Evolutionary conservation across 2,797 vertebrate genomes (phyloP), one percentile per base, ranked within the genome.

Genomic region (Microchirus variegatus): DNA sequence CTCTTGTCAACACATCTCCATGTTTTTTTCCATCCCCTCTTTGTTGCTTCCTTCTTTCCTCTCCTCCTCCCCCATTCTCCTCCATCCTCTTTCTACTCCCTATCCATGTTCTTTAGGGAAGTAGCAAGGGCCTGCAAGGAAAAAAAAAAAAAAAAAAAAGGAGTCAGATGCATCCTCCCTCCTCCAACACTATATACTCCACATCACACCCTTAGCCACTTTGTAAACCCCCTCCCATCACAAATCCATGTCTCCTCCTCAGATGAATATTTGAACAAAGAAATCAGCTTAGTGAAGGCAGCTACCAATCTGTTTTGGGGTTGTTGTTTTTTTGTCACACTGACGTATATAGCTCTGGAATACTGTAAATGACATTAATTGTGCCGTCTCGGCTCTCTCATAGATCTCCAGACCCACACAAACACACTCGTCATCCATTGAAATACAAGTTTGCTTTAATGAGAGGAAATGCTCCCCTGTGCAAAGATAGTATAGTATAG

Each of bases 251-350:
- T 70, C 60, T 64, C 59, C 53, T 76, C 61, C 64, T 77, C 59
- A 55, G 73, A 66, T 83, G 78, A 87, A 85, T 77, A 77, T 85
- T 60, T 79, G 50, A 86, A 85, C 81, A 86, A 84, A 83, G 77
- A 84, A 80, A 70, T 58, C 53, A 64, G 62, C 61, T 63, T 78
- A 61, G 46, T 44, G 37, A 70, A 74, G 72, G 65, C 68, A 77
- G 63, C 57, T 50, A 47, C 69, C 2, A 2, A 48, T 59, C 64
- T 8, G 2, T 57, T 71, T 75, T 48, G 72, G 19, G 19, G 19
- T 2, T 2, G 19, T 2, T 2, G 26, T 3, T 3, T 3, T 3
- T 4, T 31, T 31, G 65, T 73, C 72, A 77, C 72, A 59, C 5
- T 86, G 83, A 83, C 63, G 64, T 58, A 78, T 53, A 54, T 17